A percentile compares a stretch with the other conserved stretches of the same genome.
Evolutionary conservation across 2,888 invertebrate genomes (phyloP).

Genomic region (Cyaniris semiargus): DNA sequence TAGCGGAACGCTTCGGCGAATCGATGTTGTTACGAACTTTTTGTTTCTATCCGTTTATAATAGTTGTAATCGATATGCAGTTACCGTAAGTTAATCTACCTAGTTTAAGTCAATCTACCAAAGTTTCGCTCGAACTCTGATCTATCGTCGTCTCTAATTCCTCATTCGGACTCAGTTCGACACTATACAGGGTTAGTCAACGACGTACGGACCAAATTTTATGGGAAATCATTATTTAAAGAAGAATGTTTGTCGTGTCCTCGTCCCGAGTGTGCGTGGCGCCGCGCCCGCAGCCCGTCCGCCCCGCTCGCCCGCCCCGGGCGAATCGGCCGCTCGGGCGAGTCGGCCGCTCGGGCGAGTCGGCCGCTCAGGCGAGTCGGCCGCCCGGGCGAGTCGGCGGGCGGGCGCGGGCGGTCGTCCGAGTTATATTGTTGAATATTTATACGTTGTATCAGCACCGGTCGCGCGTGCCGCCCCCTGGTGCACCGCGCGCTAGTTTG

Average conservation of each 20-base stretch:
- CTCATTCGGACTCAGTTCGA: constrained; percentile 57
- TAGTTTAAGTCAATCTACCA: constrained; percentile 75
- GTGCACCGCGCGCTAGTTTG: constrained; percentile 56
- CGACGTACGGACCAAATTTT: constrained; percentile 67
- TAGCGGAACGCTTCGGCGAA: constrained; percentile 39
- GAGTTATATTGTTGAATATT: constrained; percentile 57
- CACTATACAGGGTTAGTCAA: constrained; percentile 65
- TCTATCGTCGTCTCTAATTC: constrained; percentile 60
- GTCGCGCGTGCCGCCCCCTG: constrained; percentile 41
- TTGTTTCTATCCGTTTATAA: constrained; percentile 45
- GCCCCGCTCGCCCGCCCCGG: constrained; percentile 40
- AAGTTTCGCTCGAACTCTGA: constrained; percentile 67
- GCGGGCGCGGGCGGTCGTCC: constrained; percentile 42
- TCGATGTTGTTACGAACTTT: constrained; percentile 38
- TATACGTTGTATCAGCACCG: constrained; percentile 51
- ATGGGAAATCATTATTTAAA: constrained; percentile 52
- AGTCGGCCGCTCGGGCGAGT: constrained; percentile 38
- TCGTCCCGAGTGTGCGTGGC: constrained; percentile 55
- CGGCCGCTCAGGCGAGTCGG: constrained; percentile 38
- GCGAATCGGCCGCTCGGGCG: constrained; percentile 41
- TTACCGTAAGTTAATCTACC: constrained; percentile 75
- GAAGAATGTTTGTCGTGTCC: constrained; percentile 56
- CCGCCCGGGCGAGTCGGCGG: constrained; percentile 31
- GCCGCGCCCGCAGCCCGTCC: constrained; percentile 40
- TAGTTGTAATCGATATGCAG: constrained; percentile 69